Conservation (phyloP, 2,888 invertebrate genomes). For the Drosophila parthenogenetica region DNA sequence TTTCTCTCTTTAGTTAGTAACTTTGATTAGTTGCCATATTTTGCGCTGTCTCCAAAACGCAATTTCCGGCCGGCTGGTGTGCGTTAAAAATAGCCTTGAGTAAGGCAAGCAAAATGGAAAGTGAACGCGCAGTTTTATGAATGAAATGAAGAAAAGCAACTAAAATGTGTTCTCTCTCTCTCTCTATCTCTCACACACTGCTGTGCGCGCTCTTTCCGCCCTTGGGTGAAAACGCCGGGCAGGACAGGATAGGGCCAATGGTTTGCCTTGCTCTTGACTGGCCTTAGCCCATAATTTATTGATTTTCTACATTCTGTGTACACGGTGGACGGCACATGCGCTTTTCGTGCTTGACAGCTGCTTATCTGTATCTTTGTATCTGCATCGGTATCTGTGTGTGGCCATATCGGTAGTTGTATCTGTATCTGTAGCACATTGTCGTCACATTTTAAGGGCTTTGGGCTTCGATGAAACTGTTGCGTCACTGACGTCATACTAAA, state of each 20-base stretch:
- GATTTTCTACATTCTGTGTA: constrained; percentile 58
- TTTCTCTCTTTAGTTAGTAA: background rate
- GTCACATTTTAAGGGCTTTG: constrained; percentile 41
- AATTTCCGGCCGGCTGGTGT: constrained; percentile 68
- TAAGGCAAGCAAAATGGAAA: constrained; percentile 54
- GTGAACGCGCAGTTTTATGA: constrained; percentile 67
- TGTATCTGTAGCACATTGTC: constrained; percentile 41
- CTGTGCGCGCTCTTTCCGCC: too few relatives aligned
- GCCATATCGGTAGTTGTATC: too few relatives aligned
- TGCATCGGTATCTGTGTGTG: too few relatives aligned
- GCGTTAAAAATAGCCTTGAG: constrained; percentile 78
- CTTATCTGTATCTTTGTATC: constrained; percentile 31
- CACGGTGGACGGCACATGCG: constrained; percentile 67
- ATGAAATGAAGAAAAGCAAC: constrained; percentile 35
- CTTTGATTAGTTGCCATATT: background rate
- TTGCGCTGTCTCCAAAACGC: constrained; percentile 20
- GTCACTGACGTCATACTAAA: constrained; percentile 50
- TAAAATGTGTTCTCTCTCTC: constrained; percentile 16
- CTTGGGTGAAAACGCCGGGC: constrained; percentile 21
- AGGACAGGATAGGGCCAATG: constrained; percentile 48
- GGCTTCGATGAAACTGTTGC: constrained; percentile 47
- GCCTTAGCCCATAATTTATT: constrained; percentile 79
- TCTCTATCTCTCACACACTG: background rate
- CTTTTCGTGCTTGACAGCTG: constrained; percentile 51
- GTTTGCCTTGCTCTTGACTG: constrained; percentile 83